Evolutionary conservation across 2,888 invertebrate species (phyloP), one percentile per base, ranked within the genome.

Genomic region (Drosophila quinaria): DNA sequence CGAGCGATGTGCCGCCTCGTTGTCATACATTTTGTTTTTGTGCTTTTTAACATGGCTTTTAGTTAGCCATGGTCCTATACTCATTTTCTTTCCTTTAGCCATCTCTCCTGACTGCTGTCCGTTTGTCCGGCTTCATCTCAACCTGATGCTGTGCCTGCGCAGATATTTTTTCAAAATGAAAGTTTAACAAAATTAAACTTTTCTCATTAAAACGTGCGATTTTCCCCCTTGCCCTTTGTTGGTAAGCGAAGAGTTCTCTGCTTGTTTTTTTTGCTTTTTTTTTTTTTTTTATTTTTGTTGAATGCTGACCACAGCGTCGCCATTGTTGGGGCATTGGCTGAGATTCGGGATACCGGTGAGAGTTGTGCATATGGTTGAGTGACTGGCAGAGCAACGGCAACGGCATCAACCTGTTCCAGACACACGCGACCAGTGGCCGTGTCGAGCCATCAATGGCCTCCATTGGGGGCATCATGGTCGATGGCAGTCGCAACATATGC

Each of bases 201-300:
- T 91, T 91, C 91, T 91, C 91, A 91, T 91, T 91, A 91, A 91
- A 91, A 91, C 88, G 90, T 91, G 90, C 90, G 80, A 85, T 87
- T 81, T 79, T 80, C 74, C 76, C 47, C 19, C 41, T 22, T 42
- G 11, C 22, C 22, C 44, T 1, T 33, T 11, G 25, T 22, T 19
- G 2, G 2, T n/a, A 2, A 22, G 22, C 56, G 50, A 50, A 50
- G 50, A 35, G 50, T 50, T 37, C 25, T 35, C 25, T 13, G n/a
- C 42, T 31, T 5, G 42, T 35, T 33, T 22, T 55, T 11, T 42
- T 19, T n/a, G 10, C 42, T 54, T 55, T 41, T 54, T 63, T 54
- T 41, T 13, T 44, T 54, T 55, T 37, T 54, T 63, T 54, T 41
- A 55, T 41, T 70, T 65, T 44, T 51, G 61, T 60, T 76, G 79